Evolutionary conservation across 2,888 invertebrate species (phyloP), one percentile per base, ranked within the genome.

Genomic region (Eulithis prunata): DNA sequence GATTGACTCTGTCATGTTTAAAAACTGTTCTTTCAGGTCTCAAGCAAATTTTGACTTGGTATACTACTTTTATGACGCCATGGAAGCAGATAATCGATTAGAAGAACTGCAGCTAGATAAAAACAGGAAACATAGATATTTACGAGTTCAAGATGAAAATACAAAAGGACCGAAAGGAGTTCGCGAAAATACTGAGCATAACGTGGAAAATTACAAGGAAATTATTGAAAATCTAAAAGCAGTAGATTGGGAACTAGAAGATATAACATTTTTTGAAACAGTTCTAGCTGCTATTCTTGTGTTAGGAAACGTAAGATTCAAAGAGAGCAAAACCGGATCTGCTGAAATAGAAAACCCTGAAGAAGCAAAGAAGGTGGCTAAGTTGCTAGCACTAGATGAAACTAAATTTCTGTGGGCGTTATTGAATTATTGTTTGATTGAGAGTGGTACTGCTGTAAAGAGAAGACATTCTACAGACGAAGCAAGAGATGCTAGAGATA

Each of bases 21-120:
- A 3, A 8, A n/a, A 38, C 10, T 3, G 1, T 10, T 57, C 14
- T 74, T 94, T 47, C 85, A 97, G 97, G 93, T 94, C 94, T 68
- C 97, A 98, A 85, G 96, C 97, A 58, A 98, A 98, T 81, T 98
- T 98, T 82, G 96, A 98, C 85, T 95, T 98, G 28, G 95, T 98
- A 71, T 98, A 98, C 89, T 98, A 97, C 83, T 95, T 98, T 74
- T 97, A 97, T 85, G 98, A 98, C 81, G 97, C 96, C 4, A 94
- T 98, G 83, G 95, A 95, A 74, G 94, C 95, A 11, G 94, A 94
- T 14, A 95, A 95, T 62, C 94, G 95, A 64, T 88, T 96, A 49
- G 94, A 95, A 47, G 94, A 96, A 53, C 96, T 96, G 74, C 89
- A 93, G 68, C 87, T 98, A 52, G 95, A 96, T 58, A 85, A 94